Percentiles rank a stretch among this genome's conserved stretches.
Evolutionary conservation across 2,113 vertebrate genomes (phyloP).

Genomic region (Nesoenas mayeri): DNA sequence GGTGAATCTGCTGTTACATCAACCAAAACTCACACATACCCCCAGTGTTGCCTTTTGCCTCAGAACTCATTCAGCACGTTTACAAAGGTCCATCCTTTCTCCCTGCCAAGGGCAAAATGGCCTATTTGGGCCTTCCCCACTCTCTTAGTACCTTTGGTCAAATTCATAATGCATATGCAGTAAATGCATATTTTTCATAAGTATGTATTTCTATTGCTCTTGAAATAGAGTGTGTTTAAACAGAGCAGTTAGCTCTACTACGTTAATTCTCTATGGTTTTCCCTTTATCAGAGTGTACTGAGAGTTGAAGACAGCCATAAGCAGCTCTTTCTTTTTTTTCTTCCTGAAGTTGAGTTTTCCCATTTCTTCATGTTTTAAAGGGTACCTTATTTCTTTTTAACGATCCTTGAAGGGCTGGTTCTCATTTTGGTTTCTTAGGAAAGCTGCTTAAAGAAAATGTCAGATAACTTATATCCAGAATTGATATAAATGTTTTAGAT

Average conservation of each 20-base stretch:
- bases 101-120: accelerated
- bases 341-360: not conserved
- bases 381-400: not conserved
- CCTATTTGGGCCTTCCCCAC: accelerated
- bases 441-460: not conserved
- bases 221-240: not conserved
- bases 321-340: not conserved
- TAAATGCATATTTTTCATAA: not conserved
- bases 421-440: not conserved
- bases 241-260: not conserved
- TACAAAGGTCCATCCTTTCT: not conserved
- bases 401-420: not conserved
- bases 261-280: not conserved
- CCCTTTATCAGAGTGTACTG: not conserved
- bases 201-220: not conserved
- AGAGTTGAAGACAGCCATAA: not conserved
- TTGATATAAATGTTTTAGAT: not conserved
- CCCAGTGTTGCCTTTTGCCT: not conserved
- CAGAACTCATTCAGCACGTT: not conserved
- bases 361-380: not conserved
- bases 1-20: not conserved
- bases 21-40: not conserved
- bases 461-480: not conserved
- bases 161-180: not conserved
- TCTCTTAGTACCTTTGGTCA: not conserved